These are phyloP conservation scores for Archocentrus centrarchus DNA, from an alignment of 2,113 vertebrate genomes.

Conservation along the genomic window DNA sequence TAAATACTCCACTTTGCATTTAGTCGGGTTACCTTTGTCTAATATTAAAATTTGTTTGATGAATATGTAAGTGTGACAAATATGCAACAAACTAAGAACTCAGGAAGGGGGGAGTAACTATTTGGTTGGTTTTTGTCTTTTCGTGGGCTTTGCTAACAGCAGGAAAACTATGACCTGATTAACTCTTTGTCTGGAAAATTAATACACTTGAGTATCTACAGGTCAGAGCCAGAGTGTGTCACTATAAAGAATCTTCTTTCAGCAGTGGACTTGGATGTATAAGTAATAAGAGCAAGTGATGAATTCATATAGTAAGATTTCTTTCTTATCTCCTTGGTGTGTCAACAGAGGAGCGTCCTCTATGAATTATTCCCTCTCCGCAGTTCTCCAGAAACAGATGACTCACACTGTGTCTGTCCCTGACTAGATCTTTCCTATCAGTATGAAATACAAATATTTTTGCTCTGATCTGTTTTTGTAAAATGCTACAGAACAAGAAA, in stretches of 20 bases:
- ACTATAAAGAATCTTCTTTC: neutral
- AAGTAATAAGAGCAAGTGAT: neutral
- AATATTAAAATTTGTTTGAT: neutral
- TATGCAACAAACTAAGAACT: neutral
- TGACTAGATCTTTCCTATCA: neutral
- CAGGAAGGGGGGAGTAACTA: neutral
- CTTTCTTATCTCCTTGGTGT: neutral
- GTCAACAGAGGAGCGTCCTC: neutral
- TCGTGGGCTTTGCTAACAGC: neutral
- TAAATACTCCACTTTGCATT: neutral
- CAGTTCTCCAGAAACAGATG: neutral
- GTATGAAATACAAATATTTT: neutral
- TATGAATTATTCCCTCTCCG: neutral
- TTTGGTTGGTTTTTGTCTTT: neutral
- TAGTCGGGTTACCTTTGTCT: neutral
- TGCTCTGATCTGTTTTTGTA: neutral
- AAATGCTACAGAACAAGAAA: neutral
- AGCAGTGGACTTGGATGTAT: neutral
- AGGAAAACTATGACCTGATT: neutral
- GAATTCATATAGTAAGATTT: neutral
- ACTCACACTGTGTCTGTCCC: neutral
- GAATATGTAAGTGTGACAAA: neutral
- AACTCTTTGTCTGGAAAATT: neutral
- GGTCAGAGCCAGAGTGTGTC: neutral
- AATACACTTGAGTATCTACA: neutral